Evolutionary conservation across 2,888 invertebrate genomes (phyloP).

Genomic region (Cacoxenus indagator): DNA sequence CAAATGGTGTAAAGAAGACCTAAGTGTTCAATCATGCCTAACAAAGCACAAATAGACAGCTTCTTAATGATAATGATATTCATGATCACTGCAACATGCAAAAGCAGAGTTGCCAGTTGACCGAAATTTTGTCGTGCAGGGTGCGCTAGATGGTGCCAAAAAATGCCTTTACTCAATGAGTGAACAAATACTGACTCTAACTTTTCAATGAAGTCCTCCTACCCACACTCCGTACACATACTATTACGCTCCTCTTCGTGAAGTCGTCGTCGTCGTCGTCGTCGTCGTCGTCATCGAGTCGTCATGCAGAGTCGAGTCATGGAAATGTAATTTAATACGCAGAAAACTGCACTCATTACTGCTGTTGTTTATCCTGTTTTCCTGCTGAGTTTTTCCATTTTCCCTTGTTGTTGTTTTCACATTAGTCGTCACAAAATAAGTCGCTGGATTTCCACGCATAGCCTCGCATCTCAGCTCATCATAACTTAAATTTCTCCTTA

Average conservation of each 20-base stretch:
- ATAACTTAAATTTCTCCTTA: background rate
- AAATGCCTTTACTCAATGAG: no score
- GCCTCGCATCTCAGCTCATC: background rate
- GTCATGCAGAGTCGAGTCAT: background rate
- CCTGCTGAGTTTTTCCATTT: background rate
- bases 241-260: background rate
- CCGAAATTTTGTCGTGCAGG: no score
- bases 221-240: no score
- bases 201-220: no score
- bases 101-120: no score
- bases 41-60: no score
- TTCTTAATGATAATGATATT: no score
- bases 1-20: no score
- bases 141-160: no score
- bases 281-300: background rate
- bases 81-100: no score
- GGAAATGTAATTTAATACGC: conserved; percentile 21
- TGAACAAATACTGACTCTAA: no score
- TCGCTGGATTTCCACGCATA: background rate
- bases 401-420: background rate
- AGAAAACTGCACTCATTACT: conserved; percentile 20
- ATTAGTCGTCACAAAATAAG: background rate
- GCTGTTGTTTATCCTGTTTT: conserved; percentile 1
- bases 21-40: no score
- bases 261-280: background rate